These are phyloP conservation scores for Sanderia malayensis DNA, from an alignment of 30 jellyfish, hydroid and myxozoan genomes.

Conservation along the genomic window DNA sequence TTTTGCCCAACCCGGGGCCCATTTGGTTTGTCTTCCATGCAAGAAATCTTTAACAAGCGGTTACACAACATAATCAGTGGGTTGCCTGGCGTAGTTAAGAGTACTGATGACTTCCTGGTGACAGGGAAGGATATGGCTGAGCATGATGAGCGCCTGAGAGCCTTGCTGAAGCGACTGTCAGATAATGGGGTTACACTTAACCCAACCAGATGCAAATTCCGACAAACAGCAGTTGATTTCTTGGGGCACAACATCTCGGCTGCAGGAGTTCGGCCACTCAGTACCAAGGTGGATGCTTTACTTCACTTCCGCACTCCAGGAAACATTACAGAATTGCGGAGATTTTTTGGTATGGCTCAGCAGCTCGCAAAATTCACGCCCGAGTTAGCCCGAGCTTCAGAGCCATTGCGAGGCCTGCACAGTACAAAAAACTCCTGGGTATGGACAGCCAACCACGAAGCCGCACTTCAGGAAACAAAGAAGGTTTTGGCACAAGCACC, in stretches of 20 bases:
- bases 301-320: conserved; percentile 1
- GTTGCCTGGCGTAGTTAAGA: conserved; percentile 1
- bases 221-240: conserved; percentile 10
- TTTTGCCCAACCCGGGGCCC: conserved; percentile 11
- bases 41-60: conserved; percentile 21
- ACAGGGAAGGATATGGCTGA: neutral
- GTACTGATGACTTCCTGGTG: conserved; percentile 19
- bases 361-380: conserved; percentile 42
- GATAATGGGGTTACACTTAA: conserved; percentile 40
- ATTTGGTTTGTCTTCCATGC: conserved; percentile 31
- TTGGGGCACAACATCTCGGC: conserved; percentile 34
- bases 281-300: conserved; percentile 15
- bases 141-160: conserved; percentile 12
- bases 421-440: conserved; percentile 19
- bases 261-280: conserved; percentile 23
- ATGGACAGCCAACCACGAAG: conserved; percentile 28
- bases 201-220: conserved; percentile 10
- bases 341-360: conserved; percentile 50
- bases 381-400: conserved; percentile 24
- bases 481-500: conserved; percentile 10
- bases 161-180: conserved; percentile 5
- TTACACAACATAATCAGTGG: conserved; percentile 11
- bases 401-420: conserved; percentile 48
- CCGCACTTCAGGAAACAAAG: conserved; percentile 26
- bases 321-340: conserved; percentile 6